Base-by-base conservation (phyloP, 1,140 invertebrate genomes). In the Drosophila sucinea region DNA sequence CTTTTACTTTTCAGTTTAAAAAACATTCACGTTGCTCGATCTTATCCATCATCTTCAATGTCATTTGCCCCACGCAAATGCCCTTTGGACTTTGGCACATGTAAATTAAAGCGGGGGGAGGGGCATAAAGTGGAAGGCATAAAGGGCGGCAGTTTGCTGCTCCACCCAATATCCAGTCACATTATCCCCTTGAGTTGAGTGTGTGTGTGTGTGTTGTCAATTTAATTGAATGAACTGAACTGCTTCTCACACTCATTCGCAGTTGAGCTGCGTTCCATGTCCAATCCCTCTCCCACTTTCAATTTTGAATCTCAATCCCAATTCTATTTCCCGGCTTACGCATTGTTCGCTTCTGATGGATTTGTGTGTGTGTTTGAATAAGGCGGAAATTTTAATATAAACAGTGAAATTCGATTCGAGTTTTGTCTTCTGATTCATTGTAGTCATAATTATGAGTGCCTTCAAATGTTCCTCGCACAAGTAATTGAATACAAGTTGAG, bases 341-440 rank as follows among this genome's bases (percentile, higher is more conserved):
- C 83, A 87, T 89, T 87, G 80, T 84, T 71, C 67, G 61, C 56
- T 32, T 55, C 55, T 87, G 78, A 85, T 86, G 65, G 61, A 72
- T 72, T 77, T 60, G 68, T 67, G 41, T 32, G 33, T 51, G 29
- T 68, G 27, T 61, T n/a, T 63, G 67, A 87, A 80, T 80, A 72
- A 80, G 84, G 83, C 83, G 83, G 83, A 87, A 87, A 87, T 87
- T 87, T 87, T 89, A 87, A 87, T 87, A 89, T 87, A 89, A 86
- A 71, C 75, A 82, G 68, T 61, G 76, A 79, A 76, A 80, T 83
- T 77, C 83, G 79, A 81, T 77, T 73, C 79, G 67, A 71, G 73
- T 79, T 79, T 63, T 32, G 44, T 38, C 74, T 77, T 75, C 58
- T 66, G 66, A 69, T 77, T 79, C 72, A 77, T 67, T 86, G 79